Evolutionary conservation across 2,888 invertebrate genomes (phyloP), one percentile per base, ranked within the genome.

Genomic region (Rutpela maculata): DNA sequence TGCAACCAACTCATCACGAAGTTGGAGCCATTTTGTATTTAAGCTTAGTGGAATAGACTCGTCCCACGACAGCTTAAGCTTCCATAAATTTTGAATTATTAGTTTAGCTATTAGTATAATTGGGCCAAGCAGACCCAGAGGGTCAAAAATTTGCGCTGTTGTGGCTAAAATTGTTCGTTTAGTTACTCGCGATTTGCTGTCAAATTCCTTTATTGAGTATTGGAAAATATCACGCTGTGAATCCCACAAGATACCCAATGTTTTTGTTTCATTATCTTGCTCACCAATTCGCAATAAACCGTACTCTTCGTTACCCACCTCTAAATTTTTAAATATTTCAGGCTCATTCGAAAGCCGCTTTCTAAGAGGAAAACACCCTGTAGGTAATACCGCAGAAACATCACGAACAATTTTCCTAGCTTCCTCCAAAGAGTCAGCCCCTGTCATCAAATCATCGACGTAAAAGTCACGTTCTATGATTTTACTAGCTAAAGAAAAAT

Each of bases 1-100:
- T 19, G 12, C 15, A 11, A 2, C 15, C 10, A 60, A 22, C 4
- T 60, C 10, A 11, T 60, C 22, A 22, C 15, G 10, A 22, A 60
- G 26, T 3, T 22, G 2, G 19, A 18, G 19, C 19, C 19, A 60
- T 60, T 11, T 19, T 60, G 59, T 22, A 15, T 22, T 11, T 22
- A 60, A 9, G 0, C 35, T 17, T 6, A 11, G 1, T 3, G 62
- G 62, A 11, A 62, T 19, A 1, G n/a, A 7, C 17, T 70, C 60
- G 26, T 71, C 50, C 62, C 71, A 71, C 12, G 9, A n/a, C n/a
- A 71, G 19, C 11, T 63, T 35, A 38, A 60, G 18, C 12, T 71
- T 60, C 31, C 71, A 71, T 62, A 71, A n/a, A 60, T 62, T 43
- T 62, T 71, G 71, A 18, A 71, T 11, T 17, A 71, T 55, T 5